Percentiles rank a stretch among this genome's conserved stretches.
Evolutionary conservation across 2,888 invertebrate genomes (phyloP).

Genomic region (Agrenia bidenticulata): DNA sequence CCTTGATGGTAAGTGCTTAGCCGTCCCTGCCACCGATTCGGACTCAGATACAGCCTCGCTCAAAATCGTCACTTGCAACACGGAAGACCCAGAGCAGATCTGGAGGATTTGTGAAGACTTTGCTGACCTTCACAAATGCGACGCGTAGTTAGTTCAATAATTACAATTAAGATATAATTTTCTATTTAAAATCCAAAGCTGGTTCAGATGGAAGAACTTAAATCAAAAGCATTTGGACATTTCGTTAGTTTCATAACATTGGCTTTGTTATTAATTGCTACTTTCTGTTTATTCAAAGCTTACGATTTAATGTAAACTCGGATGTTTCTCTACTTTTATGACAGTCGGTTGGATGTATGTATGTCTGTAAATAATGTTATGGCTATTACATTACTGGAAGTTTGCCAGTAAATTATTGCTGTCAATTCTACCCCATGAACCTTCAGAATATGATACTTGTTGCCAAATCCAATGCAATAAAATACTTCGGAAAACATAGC

Average conservation of each 20-base stretch:
- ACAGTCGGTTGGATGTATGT: no score
- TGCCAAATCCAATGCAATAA: no score
- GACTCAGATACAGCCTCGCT: background rate
- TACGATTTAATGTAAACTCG: background rate
- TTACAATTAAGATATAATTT: no score
- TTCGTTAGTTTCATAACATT: constrained; percentile 8
- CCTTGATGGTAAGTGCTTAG: constrained; percentile 27
- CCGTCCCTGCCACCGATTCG: constrained; percentile 9
- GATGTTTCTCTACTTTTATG: no score
- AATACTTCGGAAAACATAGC: no score
- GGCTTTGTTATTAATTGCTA: constrained; percentile 14
- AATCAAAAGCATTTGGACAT: background rate
- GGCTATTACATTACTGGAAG: no score
- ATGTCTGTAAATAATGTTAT: no score
- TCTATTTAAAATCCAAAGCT: no score
- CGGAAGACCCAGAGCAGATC: constrained; percentile 34
- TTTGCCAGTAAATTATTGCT: no score
- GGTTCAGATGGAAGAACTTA: background rate
- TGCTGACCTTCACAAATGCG: constrained; percentile 33
- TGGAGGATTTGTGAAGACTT: constrained; percentile 46
- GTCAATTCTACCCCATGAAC: no score
- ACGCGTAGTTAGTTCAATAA: background rate
- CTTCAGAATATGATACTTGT: no score
- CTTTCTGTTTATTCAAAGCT: constrained; percentile 4
- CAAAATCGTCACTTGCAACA: constrained; percentile 26